phyloP scores from a whole-genome alignment of 2,113 vertebrate species.

The Bettongia penicillata region DNA sequence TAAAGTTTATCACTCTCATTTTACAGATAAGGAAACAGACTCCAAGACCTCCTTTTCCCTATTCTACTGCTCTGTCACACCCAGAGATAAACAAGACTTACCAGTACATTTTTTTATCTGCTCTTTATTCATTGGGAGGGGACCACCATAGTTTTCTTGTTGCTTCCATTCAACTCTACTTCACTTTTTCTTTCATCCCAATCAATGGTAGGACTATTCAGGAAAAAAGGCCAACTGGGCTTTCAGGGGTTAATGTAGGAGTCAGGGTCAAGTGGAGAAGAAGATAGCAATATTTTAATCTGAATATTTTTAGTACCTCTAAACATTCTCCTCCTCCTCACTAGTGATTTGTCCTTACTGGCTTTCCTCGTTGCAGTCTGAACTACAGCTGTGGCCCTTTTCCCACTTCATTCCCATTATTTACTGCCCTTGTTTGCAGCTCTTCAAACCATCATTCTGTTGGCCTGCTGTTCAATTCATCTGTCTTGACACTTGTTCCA shows the following conservation, averaged over 20 bases:
- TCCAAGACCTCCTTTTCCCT: background rate
- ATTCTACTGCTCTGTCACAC: background rate
- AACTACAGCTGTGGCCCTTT: background rate
- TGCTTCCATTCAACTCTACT: background rate
- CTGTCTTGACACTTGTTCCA: background rate
- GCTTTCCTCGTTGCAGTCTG: background rate
- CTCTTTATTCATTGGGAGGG: background rate
- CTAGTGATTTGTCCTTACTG: background rate
- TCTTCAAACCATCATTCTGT: background rate
- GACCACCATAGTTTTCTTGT: background rate
- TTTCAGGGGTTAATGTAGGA: background rate
- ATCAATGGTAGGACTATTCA: background rate
- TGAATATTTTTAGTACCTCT: background rate
- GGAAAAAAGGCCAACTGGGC: background rate
- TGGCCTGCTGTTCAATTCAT: background rate
- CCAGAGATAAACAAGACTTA: background rate
- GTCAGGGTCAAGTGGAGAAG: background rate
- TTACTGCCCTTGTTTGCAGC: background rate
- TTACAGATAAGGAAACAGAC: background rate
- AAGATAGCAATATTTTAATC: background rate
- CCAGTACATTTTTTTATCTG: background rate
- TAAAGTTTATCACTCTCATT: background rate
- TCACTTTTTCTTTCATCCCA: background rate
- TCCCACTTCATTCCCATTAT: background rate
- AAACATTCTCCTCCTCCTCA: background rate